Evolutionary conservation across 2,797 vertebrate genomes (phyloP), one percentile per base, ranked within the genome.

Genomic region (Gymnoscopelus microlampas): DNA sequence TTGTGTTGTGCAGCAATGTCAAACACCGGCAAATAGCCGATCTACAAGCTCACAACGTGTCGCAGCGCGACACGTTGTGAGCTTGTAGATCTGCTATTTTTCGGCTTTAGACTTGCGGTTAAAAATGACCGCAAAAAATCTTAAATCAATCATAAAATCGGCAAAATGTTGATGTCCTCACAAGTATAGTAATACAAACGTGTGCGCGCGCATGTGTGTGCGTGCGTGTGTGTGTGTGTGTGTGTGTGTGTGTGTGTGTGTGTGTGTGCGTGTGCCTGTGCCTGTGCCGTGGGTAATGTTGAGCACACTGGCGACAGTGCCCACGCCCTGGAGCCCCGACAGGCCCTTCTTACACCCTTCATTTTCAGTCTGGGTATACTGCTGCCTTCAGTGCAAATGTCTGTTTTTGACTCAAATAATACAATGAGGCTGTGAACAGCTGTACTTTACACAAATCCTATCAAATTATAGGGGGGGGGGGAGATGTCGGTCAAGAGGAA

Each of bases 331-430:
- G 68, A 85, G 84, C 78, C 83, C 73, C 80, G 70, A 79, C 85
- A 78, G 71, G 53, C 68, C 71, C 75, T 78, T 59, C 80, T 81
- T 78, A 89, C 76, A 89, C 85, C 87, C 76, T 79, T 88, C 76
- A 92, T 91, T 92, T 92, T 89, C 89, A 87, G 90, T 90, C 89
- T 91, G 87, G 83, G 77, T 74, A 48, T 44, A 84, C 77, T 78
- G 74, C 79, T 88, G 74, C 68, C 85, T 81, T 77, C 51, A 8
- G 63, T 80, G 83, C 85, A 91, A 91, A 90, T 90, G 84, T 88
- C 81, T 85, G 86, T 88, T 91, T 92, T 90, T 88, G 84, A 87
- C 81, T 86, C 70, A 85, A 89, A 90, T 87, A 89, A 87, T 78
- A 85, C 77, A 87, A 90, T 71, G 1, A 75, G 63, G 71, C 71